These are phyloP conservation scores for Parazoanthus atlanticus DNA, from an alignment of 92 coral and sea anemone species.

Conservation along the genomic window DNA sequence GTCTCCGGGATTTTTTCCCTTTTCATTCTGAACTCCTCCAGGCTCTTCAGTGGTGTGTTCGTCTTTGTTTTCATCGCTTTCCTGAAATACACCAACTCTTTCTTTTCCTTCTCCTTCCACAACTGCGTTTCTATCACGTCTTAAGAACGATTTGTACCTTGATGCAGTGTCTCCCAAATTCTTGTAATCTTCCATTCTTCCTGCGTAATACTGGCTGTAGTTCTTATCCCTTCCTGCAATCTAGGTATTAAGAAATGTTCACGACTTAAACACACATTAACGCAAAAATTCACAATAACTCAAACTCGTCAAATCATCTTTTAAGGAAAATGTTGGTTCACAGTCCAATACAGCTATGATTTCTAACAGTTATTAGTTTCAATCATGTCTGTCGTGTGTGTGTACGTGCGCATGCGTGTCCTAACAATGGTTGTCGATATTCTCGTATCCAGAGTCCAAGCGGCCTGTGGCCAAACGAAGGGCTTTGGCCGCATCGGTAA, in stretches of 20 bases:
- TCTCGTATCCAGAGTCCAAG: neutral
- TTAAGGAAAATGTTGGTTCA: too few relatives aligned
- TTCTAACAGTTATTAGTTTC: too few relatives aligned
- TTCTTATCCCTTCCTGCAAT: constrained; percentile 22
- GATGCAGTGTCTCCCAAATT: constrained; percentile 3
- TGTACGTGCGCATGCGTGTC: too few relatives aligned
- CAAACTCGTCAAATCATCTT: too few relatives aligned
- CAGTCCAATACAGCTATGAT: too few relatives aligned
- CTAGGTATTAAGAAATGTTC: neutral
- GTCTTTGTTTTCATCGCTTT: neutral
- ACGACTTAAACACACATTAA: too few relatives aligned
- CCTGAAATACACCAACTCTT: neutral
- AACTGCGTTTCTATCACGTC: neutral
- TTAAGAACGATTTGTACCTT: constrained; percentile 3
- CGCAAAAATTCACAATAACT: too few relatives aligned
- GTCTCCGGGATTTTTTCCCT: neutral
- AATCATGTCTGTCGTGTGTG: too few relatives aligned
- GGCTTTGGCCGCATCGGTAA: too few relatives aligned
- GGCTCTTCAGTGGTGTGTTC: neutral
- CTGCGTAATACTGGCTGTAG: constrained; percentile 24
- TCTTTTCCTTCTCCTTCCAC: neutral
- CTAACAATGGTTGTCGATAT: too few relatives aligned
- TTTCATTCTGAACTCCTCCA: neutral
- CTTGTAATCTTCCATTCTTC: constrained; percentile 14
- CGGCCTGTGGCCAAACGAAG: too few relatives aligned